phyloP scores from a whole-genome alignment of 2,888 invertebrate species.

The Chymomyza procnemis region DNA sequence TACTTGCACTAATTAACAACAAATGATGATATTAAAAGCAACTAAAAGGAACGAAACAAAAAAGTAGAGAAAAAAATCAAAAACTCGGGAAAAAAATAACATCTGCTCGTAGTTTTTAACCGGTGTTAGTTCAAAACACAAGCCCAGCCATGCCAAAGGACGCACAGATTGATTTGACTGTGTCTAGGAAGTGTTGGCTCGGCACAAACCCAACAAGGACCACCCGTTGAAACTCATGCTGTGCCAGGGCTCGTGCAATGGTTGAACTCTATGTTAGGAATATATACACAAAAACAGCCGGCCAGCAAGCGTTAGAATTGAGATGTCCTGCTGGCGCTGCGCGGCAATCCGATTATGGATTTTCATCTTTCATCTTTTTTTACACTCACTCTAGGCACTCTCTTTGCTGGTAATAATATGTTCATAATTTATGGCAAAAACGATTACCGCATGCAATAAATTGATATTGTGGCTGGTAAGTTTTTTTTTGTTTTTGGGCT shows the following conservation, averaged over 20 bases:
- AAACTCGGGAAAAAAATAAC: constrained; percentile 30
- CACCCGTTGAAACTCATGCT: constrained; percentile 64
- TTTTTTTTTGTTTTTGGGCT: constrained; percentile 10
- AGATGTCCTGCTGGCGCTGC: constrained; percentile 66
- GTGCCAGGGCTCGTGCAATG: constrained; percentile 53
- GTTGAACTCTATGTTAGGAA: constrained; percentile 29
- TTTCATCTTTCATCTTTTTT: constrained; percentile 21
- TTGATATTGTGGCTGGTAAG: constrained; percentile 20
- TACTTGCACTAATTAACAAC: constrained; percentile 60
- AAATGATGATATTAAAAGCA: constrained; percentile 48
- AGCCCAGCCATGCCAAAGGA: neutral
- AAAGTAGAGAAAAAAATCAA: constrained; percentile 4
- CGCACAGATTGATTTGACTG: constrained; percentile 18
- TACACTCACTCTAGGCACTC: neutral
- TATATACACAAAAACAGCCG: neutral
- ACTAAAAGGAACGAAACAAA: constrained; percentile 9
- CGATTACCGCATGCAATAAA: constrained; percentile 46
- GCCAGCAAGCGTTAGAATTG: constrained; percentile 31
- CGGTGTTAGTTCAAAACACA: constrained; percentile 27
- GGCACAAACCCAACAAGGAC: constrained; percentile 35
- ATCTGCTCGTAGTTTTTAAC: constrained; percentile 45
- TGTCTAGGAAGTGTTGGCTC: constrained; percentile 51
- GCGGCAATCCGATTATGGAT: constrained; percentile 61
- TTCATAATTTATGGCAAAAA: constrained; percentile 57
- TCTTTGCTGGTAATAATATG: constrained; percentile 31